Conservation (phyloP, 2,888 invertebrate species). For the Amblyteles armatorius region DNA sequence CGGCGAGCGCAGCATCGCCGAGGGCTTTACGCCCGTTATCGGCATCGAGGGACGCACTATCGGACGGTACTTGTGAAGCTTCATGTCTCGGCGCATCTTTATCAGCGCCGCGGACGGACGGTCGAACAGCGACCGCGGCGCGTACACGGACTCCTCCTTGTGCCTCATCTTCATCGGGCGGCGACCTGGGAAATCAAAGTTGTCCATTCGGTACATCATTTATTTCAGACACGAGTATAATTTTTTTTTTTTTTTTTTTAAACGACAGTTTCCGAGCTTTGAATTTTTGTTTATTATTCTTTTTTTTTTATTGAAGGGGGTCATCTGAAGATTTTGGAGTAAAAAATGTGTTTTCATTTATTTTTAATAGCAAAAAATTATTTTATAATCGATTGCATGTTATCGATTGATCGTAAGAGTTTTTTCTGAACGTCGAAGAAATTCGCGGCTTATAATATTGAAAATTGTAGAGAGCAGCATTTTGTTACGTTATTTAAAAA, state of each 20-base stretch:
- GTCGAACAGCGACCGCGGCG: conserved; percentile 93
- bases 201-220: too few species aligned
- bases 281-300: conserved; percentile 14
- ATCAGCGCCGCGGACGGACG: conserved; percentile 90
- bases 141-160: conserved; percentile 91
- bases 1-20: conserved; percentile 85
- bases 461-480: too few species aligned
- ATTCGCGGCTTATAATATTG: too few species aligned
- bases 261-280: too few species aligned
- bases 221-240: background rate
- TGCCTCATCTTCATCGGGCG: conserved; percentile 87
- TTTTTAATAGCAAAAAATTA: too few species aligned
- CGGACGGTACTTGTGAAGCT: conserved; percentile 89
- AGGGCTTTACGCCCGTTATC: conserved; percentile 86
- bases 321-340: too few species aligned
- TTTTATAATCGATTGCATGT: too few species aligned
- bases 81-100: conserved; percentile 92
- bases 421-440: too few species aligned
- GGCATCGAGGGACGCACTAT: conserved; percentile 86
- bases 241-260: background rate
- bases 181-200: conserved; percentile 82
- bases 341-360: too few species aligned
- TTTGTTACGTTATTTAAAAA: too few species aligned
- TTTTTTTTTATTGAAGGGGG: background rate
- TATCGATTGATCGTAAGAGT: too few species aligned